phyloP scores from a whole-genome alignment of 2,113 vertebrate genomes.

The Caretta caretta region DNA sequence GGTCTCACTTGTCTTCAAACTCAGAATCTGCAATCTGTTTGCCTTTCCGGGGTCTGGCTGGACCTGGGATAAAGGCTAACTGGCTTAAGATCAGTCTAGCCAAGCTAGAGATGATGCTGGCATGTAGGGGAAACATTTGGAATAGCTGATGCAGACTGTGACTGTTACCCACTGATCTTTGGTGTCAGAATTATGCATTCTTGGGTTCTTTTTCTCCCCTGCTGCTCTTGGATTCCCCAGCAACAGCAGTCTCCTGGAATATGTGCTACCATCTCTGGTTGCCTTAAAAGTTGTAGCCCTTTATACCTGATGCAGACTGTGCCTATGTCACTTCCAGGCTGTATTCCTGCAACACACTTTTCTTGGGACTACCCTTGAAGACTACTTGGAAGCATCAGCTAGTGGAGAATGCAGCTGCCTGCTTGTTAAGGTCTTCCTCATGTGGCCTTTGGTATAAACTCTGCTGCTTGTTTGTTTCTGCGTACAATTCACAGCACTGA shows the following conservation, averaged over 20 bases:
- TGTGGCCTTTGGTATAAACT: not conserved
- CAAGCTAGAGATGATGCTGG: not conserved
- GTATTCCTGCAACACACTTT: not conserved
- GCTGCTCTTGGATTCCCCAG: not conserved
- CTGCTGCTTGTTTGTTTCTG: constrained; percentile 44
- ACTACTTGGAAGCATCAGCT: not conserved
- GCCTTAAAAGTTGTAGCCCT: constrained; percentile 6
- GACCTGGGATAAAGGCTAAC: not conserved
- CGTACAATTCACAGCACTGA: not conserved
- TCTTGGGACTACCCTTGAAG: constrained; percentile 19
- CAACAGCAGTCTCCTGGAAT: not conserved
- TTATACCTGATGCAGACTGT: constrained; percentile 68
- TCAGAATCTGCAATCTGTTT: not conserved
- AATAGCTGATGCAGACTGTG: not conserved
- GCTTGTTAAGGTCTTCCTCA: constrained; percentile 19
- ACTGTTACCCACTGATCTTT: fast-evolving
- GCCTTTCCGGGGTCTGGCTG: not conserved
- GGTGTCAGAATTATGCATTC: not conserved
- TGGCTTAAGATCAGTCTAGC: not conserved
- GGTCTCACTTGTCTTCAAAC: not conserved
- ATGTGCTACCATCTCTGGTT: not conserved
- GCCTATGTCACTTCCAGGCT: constrained; percentile 52
- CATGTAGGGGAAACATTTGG: not conserved
- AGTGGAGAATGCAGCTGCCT: not conserved
- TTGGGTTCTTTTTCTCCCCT: not conserved